Evolutionary conservation across 1,140 invertebrate species (phyloP).

Genomic region (Hormaphis cornu): DNA sequence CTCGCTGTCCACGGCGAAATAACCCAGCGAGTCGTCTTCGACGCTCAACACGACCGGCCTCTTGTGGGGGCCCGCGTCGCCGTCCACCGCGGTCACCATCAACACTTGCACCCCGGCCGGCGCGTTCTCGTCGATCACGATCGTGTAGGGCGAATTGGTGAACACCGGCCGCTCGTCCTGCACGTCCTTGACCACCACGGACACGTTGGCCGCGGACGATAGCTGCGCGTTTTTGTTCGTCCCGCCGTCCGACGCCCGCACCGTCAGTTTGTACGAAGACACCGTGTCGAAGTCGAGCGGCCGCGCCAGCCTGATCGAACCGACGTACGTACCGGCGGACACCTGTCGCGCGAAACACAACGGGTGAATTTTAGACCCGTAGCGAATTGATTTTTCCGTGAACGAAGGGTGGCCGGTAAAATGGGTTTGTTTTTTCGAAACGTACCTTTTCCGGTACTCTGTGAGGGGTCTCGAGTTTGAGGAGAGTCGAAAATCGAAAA

Average conservation of each 20-base stretch:
- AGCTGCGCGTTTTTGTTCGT: slow-evolving; percentile 46
- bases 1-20: slow-evolving; percentile 53
- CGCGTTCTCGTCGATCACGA: slow-evolving; percentile 63
- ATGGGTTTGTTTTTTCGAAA: no score
- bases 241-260: slow-evolving; percentile 57
- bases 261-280: slow-evolving; percentile 58
- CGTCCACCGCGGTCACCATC: slow-evolving; percentile 61
- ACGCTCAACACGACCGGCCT: slow-evolving; percentile 54
- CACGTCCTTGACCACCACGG: slow-evolving; percentile 63
- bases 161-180: slow-evolving; percentile 74
- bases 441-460: no score
- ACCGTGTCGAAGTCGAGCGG: slow-evolving; percentile 64
- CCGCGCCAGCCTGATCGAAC: slow-evolving; percentile 52
- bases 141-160: slow-evolving; percentile 65
- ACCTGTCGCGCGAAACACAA: slow-evolving; percentile 45
- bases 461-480: no score
- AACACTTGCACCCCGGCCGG: slow-evolving; percentile 50
- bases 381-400: no score
- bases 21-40: slow-evolving; percentile 56
- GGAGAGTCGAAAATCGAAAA: no score
- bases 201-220: slow-evolving; percentile 58
- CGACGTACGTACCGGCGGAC: slow-evolving; percentile 58
- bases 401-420: no score
- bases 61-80: slow-evolving; percentile 60
- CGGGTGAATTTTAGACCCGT: no score